These are phyloP conservation scores for Mechanitis mazaeus DNA, from an alignment of 2,888 invertebrate genomes.

Conservation along the genomic window DNA sequence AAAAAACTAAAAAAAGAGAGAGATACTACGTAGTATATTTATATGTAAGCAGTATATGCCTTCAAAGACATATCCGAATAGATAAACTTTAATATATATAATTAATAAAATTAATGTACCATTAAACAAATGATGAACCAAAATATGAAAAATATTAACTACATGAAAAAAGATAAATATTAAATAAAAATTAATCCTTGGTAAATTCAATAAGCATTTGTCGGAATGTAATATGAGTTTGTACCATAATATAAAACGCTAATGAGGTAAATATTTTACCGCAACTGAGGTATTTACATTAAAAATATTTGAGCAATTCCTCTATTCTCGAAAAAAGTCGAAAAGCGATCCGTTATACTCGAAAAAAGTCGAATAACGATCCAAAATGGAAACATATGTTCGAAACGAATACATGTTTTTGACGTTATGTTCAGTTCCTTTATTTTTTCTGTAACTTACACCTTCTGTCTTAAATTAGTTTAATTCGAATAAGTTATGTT, in stretches of 20 bases:
- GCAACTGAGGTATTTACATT: constrained; percentile 12
- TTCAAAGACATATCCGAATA: too few relatives aligned
- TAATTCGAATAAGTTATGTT: too few relatives aligned
- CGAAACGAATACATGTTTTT: background rate
- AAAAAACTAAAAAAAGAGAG: too few relatives aligned
- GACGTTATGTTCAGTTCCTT: too few relatives aligned
- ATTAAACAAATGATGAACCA: background rate
- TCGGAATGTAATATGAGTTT: constrained; percentile 16
- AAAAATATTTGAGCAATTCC: constrained; percentile 23
- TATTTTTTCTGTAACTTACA: too few relatives aligned
- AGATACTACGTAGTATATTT: too few relatives aligned
- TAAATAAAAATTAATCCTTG: background rate
- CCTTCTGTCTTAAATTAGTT: too few relatives aligned
- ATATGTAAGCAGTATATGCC: too few relatives aligned
- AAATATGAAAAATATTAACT: constrained; percentile 6
- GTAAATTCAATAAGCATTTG: constrained; percentile 11
- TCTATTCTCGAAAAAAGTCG: constrained; percentile 8
- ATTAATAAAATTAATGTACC: too few relatives aligned
- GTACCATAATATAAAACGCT: constrained; percentile 17
- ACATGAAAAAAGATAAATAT: background rate
- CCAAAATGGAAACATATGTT: constrained; percentile 11
- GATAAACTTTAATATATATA: too few relatives aligned
- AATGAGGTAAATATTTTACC: constrained; percentile 16
- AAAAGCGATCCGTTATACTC: constrained; percentile 7
- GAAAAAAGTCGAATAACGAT: constrained; percentile 12